Evolutionary conservation across 23 tunicate genomes (phyloP).

Genomic region (Halocynthia roretzi): DNA sequence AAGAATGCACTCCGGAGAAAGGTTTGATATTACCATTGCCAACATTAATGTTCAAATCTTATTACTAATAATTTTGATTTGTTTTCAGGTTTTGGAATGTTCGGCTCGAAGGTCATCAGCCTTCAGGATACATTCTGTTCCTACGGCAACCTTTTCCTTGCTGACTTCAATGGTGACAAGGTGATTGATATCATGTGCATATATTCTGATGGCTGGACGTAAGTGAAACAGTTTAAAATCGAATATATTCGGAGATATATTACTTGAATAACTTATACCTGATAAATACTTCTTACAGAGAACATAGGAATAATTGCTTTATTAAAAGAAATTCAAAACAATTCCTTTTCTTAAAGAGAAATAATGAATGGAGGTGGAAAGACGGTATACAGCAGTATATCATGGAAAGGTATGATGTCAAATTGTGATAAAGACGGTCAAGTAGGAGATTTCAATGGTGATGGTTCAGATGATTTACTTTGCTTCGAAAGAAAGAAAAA

Average conservation of each 20-base stretch:
- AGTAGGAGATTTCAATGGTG: constrained; percentile 9
- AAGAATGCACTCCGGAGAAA: constrained; percentile 5
- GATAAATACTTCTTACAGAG: no score
- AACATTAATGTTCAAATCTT: neutral
- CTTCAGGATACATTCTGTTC: neutral
- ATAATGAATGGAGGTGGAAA: neutral
- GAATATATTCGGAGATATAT: no score
- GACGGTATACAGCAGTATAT: neutral
- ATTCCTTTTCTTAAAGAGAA: neutral
- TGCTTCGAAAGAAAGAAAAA: neutral
- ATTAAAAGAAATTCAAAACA: neutral
- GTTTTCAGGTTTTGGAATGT: neutral
- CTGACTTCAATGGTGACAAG: constrained; percentile 33
- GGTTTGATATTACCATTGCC: neutral
- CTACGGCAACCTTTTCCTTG: constrained; percentile 14
- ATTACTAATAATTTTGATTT: no score
- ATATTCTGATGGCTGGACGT: constrained; percentile 22
- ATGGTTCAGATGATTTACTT: constrained; percentile 2
- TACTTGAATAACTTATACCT: no score
- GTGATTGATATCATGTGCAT: constrained; percentile 19
- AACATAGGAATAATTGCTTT: no score
- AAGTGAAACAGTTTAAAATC: neutral
- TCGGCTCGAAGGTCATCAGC: neutral
- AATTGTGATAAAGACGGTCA: neutral
- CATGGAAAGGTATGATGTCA: neutral